Evolutionary conservation across 2,113 vertebrate genomes (phyloP).

Genomic region (Oncorhynchus mykiss): DNA sequence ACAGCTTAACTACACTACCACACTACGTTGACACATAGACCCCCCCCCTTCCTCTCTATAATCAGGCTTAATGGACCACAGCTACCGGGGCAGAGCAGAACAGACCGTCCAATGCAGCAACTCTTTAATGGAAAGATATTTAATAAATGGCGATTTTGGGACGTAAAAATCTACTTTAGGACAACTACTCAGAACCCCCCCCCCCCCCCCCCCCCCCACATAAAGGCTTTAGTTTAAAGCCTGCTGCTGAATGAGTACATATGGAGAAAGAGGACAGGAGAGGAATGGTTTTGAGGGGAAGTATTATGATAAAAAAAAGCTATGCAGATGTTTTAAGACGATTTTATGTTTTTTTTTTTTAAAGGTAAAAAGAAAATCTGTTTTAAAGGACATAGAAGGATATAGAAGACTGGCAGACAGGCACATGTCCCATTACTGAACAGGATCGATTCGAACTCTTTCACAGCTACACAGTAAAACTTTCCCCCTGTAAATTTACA

Average conservation of each 20-base stretch:
- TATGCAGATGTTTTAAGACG: background rate
- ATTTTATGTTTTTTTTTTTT: background rate
- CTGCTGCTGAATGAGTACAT: background rate
- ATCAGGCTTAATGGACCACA: conserved; percentile 88
- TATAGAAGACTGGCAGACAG: too few relatives aligned
- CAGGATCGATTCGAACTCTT: too few relatives aligned
- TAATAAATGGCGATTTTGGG: conserved; percentile 90
- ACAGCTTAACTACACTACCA: too few relatives aligned
- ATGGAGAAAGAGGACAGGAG: background rate
- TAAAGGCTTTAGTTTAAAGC: conserved; percentile 48
- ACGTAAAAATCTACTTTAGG: conserved; percentile 89
- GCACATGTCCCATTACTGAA: too few relatives aligned
- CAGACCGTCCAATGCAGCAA: conserved; percentile 63
- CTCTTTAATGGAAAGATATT: conserved; percentile 89
- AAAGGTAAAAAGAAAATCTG: background rate
- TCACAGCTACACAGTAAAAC: too few relatives aligned
- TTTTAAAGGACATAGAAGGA: background rate
- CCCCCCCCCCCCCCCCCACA: conserved; percentile 26
- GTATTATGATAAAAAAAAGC: background rate
- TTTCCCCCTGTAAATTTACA: too few relatives aligned
- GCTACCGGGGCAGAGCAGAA: conserved; percentile 6
- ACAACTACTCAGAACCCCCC: conserved; percentile 58
- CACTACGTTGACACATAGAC: conserved; percentile 45
- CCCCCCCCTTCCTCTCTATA: conserved; percentile 66
- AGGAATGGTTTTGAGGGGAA: background rate